Percentiles rank a stretch among this genome's conserved stretches.
phyloP scores from a whole-genome alignment of 1,140 invertebrate genomes.

The Tribolium madens region DNA sequence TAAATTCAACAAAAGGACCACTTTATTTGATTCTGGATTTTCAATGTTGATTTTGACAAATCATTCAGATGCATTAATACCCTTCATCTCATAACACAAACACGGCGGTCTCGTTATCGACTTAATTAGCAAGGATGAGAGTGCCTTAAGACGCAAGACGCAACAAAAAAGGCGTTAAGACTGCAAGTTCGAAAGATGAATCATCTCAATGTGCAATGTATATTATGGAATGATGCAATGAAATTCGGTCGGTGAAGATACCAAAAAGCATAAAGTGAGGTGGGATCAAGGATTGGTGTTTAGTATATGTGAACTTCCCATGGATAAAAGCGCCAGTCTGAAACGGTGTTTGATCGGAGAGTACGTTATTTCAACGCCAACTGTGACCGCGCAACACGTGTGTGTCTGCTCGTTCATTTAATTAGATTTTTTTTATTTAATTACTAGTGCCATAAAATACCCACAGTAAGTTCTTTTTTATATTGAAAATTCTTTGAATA shows the following conservation, averaged over 20 bases:
- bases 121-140: constrained; percentile 23
- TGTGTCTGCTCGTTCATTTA: background rate
- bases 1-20: no score
- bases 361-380: background rate
- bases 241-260: constrained; percentile 29
- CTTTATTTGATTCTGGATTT: background rate
- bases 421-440: background rate
- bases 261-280: constrained; percentile 26
- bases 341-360: constrained; percentile 11
- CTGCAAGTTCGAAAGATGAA: background rate
- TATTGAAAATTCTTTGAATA: no score
- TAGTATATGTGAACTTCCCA: constrained; percentile 31
- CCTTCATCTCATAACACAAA: background rate
- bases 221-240: constrained; percentile 2
- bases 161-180: constrained; percentile 25
- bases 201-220: constrained; percentile 28
- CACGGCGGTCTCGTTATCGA: constrained; percentile 8
- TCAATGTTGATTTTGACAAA: background rate
- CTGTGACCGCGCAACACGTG: constrained; percentile 21
- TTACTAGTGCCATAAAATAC: background rate
- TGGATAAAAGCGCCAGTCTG: constrained; percentile 33
- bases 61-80: background rate
- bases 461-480: constrained; percentile 2
- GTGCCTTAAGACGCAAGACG: constrained; percentile 4
- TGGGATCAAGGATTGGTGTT: constrained; percentile 20